Percentiles rank a stretch among this genome's conserved stretches.
phyloP scores from a whole-genome alignment of 1,140 invertebrate species.

The Cydia amplana region DNA sequence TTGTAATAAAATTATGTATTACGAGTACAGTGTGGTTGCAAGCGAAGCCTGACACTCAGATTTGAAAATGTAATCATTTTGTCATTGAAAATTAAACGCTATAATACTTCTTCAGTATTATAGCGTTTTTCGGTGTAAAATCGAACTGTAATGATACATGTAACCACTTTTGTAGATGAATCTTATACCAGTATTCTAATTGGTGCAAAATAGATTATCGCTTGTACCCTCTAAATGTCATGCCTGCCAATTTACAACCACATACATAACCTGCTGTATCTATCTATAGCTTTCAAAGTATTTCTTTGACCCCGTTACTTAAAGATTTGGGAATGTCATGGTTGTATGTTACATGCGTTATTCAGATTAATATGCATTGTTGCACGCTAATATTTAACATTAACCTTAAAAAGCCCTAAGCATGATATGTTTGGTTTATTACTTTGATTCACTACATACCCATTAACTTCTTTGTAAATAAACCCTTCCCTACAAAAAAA shows the following conservation, averaged over 20 bases:
- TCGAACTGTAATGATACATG: not conserved
- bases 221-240: slow-evolving; percentile 8
- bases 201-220: slow-evolving; percentile 12
- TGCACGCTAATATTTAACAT: not conserved
- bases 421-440: not conserved
- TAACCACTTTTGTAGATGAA: not conserved
- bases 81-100: not conserved
- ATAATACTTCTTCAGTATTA: no score
- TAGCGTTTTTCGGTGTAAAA: not conserved
- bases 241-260: not conserved
- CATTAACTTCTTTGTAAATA: no score
- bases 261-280: slow-evolving; percentile 13
- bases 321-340: not conserved
- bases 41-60: not conserved
- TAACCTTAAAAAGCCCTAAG: not conserved
- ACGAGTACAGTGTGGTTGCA: not conserved
- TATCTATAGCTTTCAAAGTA: slow-evolving; percentile 32
- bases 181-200: not conserved
- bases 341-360: no score
- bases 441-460: not conserved
- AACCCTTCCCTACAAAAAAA: no score
- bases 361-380: not conserved
- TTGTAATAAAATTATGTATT: not conserved
- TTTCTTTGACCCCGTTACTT: not conserved
- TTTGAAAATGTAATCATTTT: not conserved